Base-by-base conservation (phyloP, 2,113 vertebrate genomes). In the Struthio camelus region DNA sequence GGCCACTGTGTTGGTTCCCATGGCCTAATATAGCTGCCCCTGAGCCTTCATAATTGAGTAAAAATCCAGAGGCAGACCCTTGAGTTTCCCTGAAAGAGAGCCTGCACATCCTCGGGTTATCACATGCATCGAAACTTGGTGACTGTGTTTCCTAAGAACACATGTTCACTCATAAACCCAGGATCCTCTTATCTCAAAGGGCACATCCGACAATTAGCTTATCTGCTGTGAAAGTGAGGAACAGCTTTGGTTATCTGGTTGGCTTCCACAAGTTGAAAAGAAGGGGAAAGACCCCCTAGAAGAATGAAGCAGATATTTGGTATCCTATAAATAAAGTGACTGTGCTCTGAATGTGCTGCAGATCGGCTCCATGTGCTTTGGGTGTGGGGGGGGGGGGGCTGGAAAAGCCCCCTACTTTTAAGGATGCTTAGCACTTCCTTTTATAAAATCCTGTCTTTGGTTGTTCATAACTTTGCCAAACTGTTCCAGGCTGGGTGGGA, bases 121-220 rank as follows among this genome's bases (percentile, higher is more conserved):
- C 91, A 42, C 59, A 66, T 1, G 1, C 84, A 58, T 15, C 30
- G 5, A 4, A 59, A 19, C 88, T 78, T 65, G 56, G 58, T 64
- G 81, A 87, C 9, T 10, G 90, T 4, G 1, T 32, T 90, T 94
- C 93, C 90, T 82, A 65, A 61, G 93, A 96, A 97, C 96, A 97
- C 94, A 95, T 96, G 97, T 97, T 97, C 76, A 59, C 91, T 97
- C 95, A 38, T 97, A 97, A 97, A 97, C 93, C 71, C 30, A 0
- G 81, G 94, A 94, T 96, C 87, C 90, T 69, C 96, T 97, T 97
- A 97, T 97, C 97, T 97, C 93, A 84, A 95, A 97, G 96, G 97
- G 96, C 97, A 96, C 90, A 95, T 96, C 97, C 93, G 76, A 96
- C 97, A 97, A 97, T 97, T 97, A 97, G 95, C 97, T 97, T 97